Evolutionary conservation across 2,888 invertebrate species (phyloP).

Genomic region (Ptilodon capucinus): DNA sequence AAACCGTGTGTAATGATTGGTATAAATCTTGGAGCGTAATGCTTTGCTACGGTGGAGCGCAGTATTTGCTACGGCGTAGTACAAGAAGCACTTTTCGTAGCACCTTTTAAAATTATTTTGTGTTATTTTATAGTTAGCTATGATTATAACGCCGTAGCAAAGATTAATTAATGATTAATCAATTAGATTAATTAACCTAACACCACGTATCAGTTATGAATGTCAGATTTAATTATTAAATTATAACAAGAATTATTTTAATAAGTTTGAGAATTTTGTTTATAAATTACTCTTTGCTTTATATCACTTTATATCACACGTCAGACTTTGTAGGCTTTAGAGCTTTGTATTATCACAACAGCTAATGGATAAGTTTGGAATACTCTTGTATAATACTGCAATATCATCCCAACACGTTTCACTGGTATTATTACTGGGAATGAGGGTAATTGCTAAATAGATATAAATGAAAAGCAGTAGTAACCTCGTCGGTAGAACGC

Average conservation of each 20-base stretch:
- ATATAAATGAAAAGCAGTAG: neutral
- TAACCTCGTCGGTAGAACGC: too few relatives aligned
- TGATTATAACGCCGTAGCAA: too few relatives aligned
- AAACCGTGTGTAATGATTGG: conserved; percentile 20
- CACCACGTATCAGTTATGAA: too few relatives aligned
- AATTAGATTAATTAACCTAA: too few relatives aligned
- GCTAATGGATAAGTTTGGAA: neutral
- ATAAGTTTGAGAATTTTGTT: too few relatives aligned
- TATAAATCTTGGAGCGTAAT: conserved; percentile 22
- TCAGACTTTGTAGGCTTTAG: neutral
- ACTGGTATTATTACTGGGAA: neutral
- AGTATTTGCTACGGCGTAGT: neutral
- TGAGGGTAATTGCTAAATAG: neutral
- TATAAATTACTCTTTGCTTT: too few relatives aligned
- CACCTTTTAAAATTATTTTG: too few relatives aligned
- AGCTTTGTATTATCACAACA: neutral
- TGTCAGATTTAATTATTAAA: too few relatives aligned
- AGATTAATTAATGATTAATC: too few relatives aligned
- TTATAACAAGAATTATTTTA: too few relatives aligned
- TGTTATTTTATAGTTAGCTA: too few relatives aligned
- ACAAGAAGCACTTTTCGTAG: too few relatives aligned
- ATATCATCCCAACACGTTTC: neutral
- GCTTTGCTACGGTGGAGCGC: neutral
- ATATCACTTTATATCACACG: neutral
- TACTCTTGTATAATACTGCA: neutral